These are phyloP conservation scores for Etia nguti DNA, from an alignment of 2,113 vertebrate species.

Conservation along the genomic window DNA sequence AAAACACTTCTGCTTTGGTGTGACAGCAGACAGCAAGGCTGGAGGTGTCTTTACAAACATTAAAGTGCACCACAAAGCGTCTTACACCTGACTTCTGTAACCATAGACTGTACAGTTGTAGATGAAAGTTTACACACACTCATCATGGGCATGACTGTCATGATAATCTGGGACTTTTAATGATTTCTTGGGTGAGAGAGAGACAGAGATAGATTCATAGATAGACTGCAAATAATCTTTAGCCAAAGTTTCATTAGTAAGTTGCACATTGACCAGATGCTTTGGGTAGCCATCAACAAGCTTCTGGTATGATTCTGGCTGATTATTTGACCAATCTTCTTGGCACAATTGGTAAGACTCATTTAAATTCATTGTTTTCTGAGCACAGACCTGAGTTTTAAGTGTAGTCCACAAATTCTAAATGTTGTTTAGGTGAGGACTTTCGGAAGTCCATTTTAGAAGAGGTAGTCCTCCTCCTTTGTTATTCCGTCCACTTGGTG, in stretches of 20 bases:
- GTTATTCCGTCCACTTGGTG: background rate
- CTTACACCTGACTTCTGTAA: background rate
- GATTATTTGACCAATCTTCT: fast-evolving
- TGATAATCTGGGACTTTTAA: background rate
- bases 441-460: background rate
- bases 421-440: background rate
- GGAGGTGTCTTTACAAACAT: background rate
- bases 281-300: background rate
- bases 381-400: fast-evolving
- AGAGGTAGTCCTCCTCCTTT: fast-evolving
- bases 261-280: background rate
- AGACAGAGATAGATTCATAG: fast-evolving
- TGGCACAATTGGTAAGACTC: background rate
- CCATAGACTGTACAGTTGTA: background rate
- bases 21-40: fast-evolving
- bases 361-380: background rate
- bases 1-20: background rate
- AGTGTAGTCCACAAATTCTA: background rate
- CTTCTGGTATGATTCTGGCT: background rate
- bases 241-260: background rate
- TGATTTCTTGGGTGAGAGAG: background rate
- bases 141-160: background rate
- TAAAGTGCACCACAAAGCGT: background rate
- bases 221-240: background rate
- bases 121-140: background rate